Percentiles rank a stretch among this genome's conserved stretches.
Evolutionary conservation across 2,888 invertebrate species (phyloP).

Genomic region (Phengaris arion): DNA sequence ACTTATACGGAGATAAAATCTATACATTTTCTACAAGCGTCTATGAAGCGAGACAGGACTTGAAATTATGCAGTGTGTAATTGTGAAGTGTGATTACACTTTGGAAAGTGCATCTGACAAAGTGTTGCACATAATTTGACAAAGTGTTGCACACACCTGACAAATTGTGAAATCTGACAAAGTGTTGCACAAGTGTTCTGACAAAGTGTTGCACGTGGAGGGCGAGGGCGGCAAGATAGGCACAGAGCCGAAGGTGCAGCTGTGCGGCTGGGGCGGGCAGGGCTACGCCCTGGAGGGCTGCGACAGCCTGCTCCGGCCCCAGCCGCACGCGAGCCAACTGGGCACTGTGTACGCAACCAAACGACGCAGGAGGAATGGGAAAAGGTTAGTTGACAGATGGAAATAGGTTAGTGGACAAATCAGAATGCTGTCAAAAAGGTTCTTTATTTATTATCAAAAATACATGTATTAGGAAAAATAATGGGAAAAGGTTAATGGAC

Average conservation of each 20-base stretch:
- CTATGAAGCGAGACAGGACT: slow-evolving; percentile 26
- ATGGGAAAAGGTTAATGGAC: no score
- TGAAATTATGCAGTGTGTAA: slow-evolving; percentile 24
- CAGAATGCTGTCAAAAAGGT: no score
- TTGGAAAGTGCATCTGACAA: slow-evolving; percentile 4
- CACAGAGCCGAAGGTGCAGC: slow-evolving; percentile 69
- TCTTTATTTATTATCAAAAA: no score
- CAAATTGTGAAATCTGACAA: background rate
- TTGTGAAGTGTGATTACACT: background rate
- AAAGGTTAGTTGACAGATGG: slow-evolving; percentile 86
- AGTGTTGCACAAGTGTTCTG: slow-evolving; percentile 27
- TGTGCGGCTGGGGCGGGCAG: slow-evolving; percentile 73
- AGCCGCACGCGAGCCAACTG: slow-evolving; percentile 88
- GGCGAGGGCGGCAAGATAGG: slow-evolving; percentile 70
- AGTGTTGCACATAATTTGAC: background rate
- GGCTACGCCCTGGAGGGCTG: slow-evolving; percentile 82
- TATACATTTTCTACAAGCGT: slow-evolving; percentile 27
- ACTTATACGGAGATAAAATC: slow-evolving; percentile 34
- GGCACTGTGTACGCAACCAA: slow-evolving; percentile 98
- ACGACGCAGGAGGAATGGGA: slow-evolving; percentile 95
- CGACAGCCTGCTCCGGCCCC: slow-evolving; percentile 87
- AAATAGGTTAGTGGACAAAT: background rate
- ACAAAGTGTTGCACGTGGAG: slow-evolving; percentile 37
- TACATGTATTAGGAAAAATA: no score
- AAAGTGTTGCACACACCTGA: background rate